phyloP scores from a whole-genome alignment of 2,113 vertebrate genomes.

The Centrocercus urophasianus region DNA sequence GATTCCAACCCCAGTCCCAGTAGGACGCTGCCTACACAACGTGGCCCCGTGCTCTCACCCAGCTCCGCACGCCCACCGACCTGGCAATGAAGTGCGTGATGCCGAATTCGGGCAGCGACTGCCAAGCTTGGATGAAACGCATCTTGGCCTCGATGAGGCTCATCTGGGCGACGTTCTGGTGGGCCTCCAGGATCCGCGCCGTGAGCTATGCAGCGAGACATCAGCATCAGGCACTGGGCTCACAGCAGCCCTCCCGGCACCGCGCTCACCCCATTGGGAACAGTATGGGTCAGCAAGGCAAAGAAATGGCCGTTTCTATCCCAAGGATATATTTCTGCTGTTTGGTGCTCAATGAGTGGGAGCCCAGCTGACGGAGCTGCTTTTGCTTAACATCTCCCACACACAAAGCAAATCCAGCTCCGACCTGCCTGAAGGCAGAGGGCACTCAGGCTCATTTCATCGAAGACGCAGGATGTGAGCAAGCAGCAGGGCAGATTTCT shows the following conservation, averaged over 20 bases:
- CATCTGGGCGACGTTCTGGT: constrained; percentile 99
- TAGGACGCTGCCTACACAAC: background rate
- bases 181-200: constrained; percentile 94
- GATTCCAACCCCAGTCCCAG: background rate
- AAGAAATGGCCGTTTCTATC: background rate
- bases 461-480: background rate
- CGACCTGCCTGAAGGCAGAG: background rate
- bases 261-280: background rate
- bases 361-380: background rate
- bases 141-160: constrained; percentile 99
- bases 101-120: constrained; percentile 96
- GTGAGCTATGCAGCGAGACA: constrained; percentile 86
- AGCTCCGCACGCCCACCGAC: constrained; percentile 67
- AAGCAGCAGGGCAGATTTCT: background rate
- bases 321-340: background rate
- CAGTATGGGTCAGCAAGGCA: background rate
- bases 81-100: constrained; percentile 98
- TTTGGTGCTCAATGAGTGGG: background rate
- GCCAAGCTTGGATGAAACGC: constrained; percentile 98
- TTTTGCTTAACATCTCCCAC: background rate
- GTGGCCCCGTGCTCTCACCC: accelerated
- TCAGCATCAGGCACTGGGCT: background rate
- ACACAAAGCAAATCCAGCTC: background rate
- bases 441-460: background rate
- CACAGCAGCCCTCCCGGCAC: background rate